Base-by-base conservation (phyloP, 1,140 invertebrate genomes). In the Drosophila nasuta region DNA sequence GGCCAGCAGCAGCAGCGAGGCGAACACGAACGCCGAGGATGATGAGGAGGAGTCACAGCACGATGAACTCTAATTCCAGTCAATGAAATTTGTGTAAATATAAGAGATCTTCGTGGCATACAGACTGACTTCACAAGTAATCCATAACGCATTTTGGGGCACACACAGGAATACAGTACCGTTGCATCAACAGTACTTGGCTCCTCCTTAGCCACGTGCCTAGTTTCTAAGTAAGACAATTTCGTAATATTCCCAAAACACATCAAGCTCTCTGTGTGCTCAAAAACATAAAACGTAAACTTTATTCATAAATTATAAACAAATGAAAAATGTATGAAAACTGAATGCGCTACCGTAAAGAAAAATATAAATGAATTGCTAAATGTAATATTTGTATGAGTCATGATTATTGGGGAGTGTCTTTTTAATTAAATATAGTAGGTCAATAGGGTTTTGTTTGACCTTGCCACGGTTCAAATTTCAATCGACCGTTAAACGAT, bases 31-130 rank as follows among this genome's bases (percentile, higher is more conserved):
- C 57, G 79, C 57, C 38, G 90, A 65, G 15, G 93, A 87, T 2
- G 91, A 89, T 3, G 88, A 92, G 17, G 88, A 91, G 45, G 88
- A 89, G 33, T 75, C 88, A 49, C 80, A 91, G 28, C 91, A 91
- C 30, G 91, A 91, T 71, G 91, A 91, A 68, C 83, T 91, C 30
- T 91, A 91, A 91, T 28, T 28, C 11, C 17, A 43, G 41, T 13
- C 35, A 3, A 38, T 38, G 35, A 38, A 20, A 46, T 52, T 38
- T n/a, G 51, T 70, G 68, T 70, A 70, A 63, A 70, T 70, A 70
- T 70, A 45, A 52, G 59, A 63, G 59, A 63, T 46, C 38, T 38
- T 46, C 28, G 49, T 63, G 67, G 67, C 56, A 74, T 41, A 60
- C 64, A 74, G 89, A 91, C 89, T 91, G 89, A 91, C 73, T 79